Evolutionary conservation across 2,797 vertebrate species (phyloP).

Genomic region (Orientallactaga sibirica): DNA sequence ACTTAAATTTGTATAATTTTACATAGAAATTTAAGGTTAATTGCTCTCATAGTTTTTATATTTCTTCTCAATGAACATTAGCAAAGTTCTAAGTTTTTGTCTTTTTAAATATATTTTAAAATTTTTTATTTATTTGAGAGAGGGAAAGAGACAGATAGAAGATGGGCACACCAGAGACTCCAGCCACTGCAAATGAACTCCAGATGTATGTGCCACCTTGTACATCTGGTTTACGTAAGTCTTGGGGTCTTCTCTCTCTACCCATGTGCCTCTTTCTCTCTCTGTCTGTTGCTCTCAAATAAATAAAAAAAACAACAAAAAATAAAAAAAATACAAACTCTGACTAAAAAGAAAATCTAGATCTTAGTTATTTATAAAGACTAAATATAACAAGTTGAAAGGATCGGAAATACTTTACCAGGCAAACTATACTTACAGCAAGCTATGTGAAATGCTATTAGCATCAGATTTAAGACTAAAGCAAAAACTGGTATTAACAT

Average conservation of each 20-base stretch:
- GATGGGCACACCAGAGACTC: too few species aligned
- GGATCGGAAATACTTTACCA: not conserved
- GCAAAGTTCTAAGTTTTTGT: not conserved
- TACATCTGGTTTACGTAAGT: too few species aligned
- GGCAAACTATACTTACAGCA: slow-evolving; percentile 5
- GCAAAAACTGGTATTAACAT: slow-evolving; percentile 17
- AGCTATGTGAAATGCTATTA: not conserved
- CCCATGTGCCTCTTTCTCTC: too few species aligned
- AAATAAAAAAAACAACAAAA: too few species aligned
- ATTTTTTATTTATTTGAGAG: too few species aligned
- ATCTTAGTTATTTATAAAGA: slow-evolving; percentile 41
- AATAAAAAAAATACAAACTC: slow-evolving; percentile 38
- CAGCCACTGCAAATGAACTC: too few species aligned
- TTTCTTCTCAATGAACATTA: not conserved
- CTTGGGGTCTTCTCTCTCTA: too few species aligned
- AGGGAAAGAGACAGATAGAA: too few species aligned
- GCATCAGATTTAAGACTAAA: slow-evolving; percentile 21
- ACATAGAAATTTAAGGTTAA: not conserved
- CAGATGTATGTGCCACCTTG: too few species aligned
- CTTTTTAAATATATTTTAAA: too few species aligned
- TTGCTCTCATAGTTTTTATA: not conserved
- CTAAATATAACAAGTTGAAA: not conserved
- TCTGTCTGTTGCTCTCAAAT: too few species aligned
- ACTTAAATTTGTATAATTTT: slow-evolving; percentile 17
- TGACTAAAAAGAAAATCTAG: slow-evolving; percentile 36